Percentiles rank a stretch among this genome's conserved stretches.
phyloP scores from a whole-genome alignment of 2,113 vertebrate genomes.

The Peromyscus maniculatus region DNA sequence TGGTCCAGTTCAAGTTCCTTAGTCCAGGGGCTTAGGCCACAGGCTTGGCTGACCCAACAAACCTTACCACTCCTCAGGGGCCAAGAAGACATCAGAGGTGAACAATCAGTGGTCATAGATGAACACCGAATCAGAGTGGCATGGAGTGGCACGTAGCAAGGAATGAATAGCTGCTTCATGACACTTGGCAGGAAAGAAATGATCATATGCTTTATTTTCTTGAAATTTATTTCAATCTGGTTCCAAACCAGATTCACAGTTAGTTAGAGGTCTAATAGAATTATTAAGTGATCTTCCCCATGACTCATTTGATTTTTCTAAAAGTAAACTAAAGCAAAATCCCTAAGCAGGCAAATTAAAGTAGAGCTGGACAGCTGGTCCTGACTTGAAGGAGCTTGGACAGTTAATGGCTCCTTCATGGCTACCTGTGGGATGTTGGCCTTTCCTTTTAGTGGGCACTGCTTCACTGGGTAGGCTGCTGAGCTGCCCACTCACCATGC shows the following conservation, averaged over 20 bases:
- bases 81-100: neutral
- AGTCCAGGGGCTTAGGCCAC: neutral
- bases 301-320: neutral
- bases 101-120: neutral
- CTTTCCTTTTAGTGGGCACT: neutral
- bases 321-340: conserved; percentile 16
- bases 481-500: neutral
- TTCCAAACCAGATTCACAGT: neutral
- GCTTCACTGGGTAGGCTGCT: neutral
- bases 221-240: conserved; percentile 42
- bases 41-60: neutral
- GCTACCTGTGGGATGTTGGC: neutral
- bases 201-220: neutral
- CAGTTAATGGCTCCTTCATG: neutral
- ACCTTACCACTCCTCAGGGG: neutral
- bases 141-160: neutral
- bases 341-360: neutral
- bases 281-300: neutral
- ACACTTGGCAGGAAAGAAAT: neutral
- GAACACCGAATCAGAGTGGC: neutral
- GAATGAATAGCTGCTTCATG: neutral
- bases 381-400: neutral
- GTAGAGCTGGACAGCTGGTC: neutral
- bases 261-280: neutral
- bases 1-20: neutral